Conservation (phyloP, 1,140 invertebrate species). For the Bacillus rossius region DNA sequence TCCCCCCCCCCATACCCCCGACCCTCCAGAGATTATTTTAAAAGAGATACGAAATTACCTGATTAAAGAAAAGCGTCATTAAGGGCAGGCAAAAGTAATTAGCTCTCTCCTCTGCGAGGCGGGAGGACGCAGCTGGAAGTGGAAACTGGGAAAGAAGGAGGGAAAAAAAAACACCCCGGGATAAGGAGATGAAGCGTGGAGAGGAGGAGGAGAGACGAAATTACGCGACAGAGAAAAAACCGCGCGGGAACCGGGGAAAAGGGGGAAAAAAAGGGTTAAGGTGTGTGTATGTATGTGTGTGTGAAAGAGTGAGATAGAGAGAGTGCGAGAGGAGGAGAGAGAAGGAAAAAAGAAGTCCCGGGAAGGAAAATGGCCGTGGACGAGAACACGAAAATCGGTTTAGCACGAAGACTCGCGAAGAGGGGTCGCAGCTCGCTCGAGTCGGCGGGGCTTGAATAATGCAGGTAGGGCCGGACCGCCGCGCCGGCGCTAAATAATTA, state of each 20-base stretch:
- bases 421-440: not conserved
- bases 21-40: constrained; percentile 19
- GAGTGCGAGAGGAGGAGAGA: not conserved
- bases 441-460: not conserved
- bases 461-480: not conserved
- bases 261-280: not conserved
- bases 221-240: not conserved
- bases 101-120: not conserved
- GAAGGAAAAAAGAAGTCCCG: not conserved
- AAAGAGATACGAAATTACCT: constrained; percentile 22
- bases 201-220: not conserved
- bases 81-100: constrained; percentile 18
- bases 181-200: not conserved
- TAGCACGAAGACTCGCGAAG: not conserved
- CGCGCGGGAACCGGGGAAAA: not conserved
- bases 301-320: not conserved
- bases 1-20: too few relatives aligned
- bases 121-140: not conserved
- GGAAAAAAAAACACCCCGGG: not conserved
- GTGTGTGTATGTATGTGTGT: not conserved
- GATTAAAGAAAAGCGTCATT: constrained; percentile 20
- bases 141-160: not conserved
- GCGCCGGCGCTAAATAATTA: not conserved
- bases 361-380: not conserved
- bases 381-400: not conserved